Percentiles rank a stretch among this genome's conserved stretches.
phyloP scores from a whole-genome alignment of 2,888 invertebrate genomes.

The Tetrapedia diversipes region DNA sequence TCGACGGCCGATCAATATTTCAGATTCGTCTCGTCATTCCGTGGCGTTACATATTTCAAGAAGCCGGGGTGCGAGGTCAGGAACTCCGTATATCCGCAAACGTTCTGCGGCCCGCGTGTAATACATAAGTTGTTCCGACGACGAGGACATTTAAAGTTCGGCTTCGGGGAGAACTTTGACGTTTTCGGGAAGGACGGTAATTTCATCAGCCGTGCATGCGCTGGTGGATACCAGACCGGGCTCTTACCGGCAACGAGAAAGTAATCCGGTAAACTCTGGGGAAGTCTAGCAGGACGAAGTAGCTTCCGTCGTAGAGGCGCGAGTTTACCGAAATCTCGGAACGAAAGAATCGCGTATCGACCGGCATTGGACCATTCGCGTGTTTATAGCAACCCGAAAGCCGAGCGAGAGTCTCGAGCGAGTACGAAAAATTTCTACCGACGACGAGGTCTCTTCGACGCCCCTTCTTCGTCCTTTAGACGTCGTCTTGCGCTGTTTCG shows the following conservation, averaged over 20 bases:
- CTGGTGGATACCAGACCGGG: background rate
- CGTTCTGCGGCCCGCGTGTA: constrained; percentile 14
- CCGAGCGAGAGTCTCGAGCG: constrained; percentile 18
- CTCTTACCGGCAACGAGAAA: constrained; percentile 38
- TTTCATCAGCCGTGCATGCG: constrained; percentile 43
- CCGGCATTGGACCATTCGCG: constrained; percentile 46
- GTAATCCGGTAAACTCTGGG: constrained; percentile 52
- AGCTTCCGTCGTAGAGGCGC: constrained; percentile 12
- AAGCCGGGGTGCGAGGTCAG: constrained; percentile 21
- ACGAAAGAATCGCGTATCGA: constrained; percentile 42
- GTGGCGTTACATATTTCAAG: constrained; percentile 36
- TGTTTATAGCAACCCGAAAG: constrained; percentile 35
- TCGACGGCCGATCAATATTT: constrained; percentile 24
- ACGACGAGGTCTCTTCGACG: background rate
- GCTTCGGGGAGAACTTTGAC: constrained; percentile 38
- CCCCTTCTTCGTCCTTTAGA: too few species aligned
- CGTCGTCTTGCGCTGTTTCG: too few species aligned
- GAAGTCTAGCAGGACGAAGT: constrained; percentile 18
- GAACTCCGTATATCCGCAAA: constrained; percentile 17
- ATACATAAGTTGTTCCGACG: constrained; percentile 50
- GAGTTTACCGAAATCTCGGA: constrained; percentile 41
- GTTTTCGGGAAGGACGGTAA: constrained; percentile 49
- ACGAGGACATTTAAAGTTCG: constrained; percentile 51
- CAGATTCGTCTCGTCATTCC: constrained; percentile 30
- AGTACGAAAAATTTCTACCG: constrained; percentile 33